A percentile compares a stretch with the other conserved stretches of the same genome.
Evolutionary conservation across 2,797 vertebrate species (phyloP).

Genomic region (Scleropages formosus): DNA sequence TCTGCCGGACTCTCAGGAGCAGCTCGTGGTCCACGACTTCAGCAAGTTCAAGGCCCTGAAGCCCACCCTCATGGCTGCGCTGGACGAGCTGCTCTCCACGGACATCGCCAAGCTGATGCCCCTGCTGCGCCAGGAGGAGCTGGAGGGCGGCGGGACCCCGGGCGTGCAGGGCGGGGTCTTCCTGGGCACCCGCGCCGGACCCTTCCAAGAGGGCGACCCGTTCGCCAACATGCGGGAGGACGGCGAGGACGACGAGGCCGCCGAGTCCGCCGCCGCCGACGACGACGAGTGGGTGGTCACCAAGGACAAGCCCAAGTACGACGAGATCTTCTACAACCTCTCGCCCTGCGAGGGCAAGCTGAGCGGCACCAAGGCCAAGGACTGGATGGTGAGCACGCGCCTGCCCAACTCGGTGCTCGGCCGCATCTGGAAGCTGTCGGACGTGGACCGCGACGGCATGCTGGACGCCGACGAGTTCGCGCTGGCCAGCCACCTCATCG

Average conservation of each 20-base stretch:
- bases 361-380: slow-evolving; percentile 78
- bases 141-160: slow-evolving; percentile 60
- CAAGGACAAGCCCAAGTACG: slow-evolving; percentile 85
- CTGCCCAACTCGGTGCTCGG: slow-evolving; percentile 84
- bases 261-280: too few species aligned
- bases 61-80: slow-evolving; percentile 73
- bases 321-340: slow-evolving; percentile 89
- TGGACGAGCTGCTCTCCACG: slow-evolving; percentile 78
- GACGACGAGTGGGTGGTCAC: slow-evolving; percentile 76
- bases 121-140: slow-evolving; percentile 76
- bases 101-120: slow-evolving; percentile 85
- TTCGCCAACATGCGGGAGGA: slow-evolving; percentile 65
- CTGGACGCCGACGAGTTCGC: slow-evolving; percentile 90
- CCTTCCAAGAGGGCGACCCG: slow-evolving; percentile 66
- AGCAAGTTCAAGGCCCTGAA: slow-evolving; percentile 83
- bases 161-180: slow-evolving; percentile 77
- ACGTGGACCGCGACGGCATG: slow-evolving; percentile 85
- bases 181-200: slow-evolving; percentile 71
- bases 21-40: slow-evolving; percentile 80
- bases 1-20: slow-evolving; percentile 64
- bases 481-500: slow-evolving; percentile 82
- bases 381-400: slow-evolving; percentile 82
- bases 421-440: slow-evolving; percentile 85
- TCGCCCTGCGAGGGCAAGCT: slow-evolving; percentile 80
- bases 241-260: slow-evolving; percentile 46